Evolutionary conservation across 2,797 vertebrate species (phyloP).

Genomic region (Microtus californicus): DNA sequence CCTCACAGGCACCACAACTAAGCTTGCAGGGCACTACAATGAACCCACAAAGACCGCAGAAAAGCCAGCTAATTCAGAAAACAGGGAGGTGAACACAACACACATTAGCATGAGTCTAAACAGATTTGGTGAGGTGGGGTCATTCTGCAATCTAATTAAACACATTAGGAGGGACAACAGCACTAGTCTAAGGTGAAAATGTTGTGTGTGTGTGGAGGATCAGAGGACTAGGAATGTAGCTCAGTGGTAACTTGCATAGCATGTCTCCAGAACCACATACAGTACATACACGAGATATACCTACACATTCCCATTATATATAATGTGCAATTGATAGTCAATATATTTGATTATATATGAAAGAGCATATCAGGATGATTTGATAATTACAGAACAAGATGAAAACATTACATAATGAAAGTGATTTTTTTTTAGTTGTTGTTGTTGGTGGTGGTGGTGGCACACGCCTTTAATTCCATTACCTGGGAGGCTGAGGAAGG

Average conservation of each 20-base stretch:
- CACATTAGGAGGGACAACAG: not conserved
- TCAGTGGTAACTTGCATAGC: not conserved
- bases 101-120: not conserved
- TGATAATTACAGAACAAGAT: not conserved
- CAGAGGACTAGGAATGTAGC: not conserved
- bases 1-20: not conserved
- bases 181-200: not conserved
- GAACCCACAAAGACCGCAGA: not conserved
- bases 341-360: not conserved
- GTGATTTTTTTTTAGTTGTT: not conserved
- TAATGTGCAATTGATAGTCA: not conserved
- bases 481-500: not conserved
- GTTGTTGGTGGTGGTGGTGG: not conserved
- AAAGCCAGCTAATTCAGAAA: not conserved
- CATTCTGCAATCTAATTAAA: not conserved
- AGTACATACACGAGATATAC: not conserved
- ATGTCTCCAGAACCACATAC: not conserved
- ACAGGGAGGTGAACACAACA: not conserved
- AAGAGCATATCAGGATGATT: not conserved
- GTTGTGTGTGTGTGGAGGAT: not conserved
- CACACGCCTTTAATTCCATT: not conserved
- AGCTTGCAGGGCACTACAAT: not conserved
- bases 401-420: not conserved
- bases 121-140: not conserved
- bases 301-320: not conserved